These are phyloP conservation scores for Papilio polyxenes DNA, from an alignment of 1,140 invertebrate genomes.

Conservation along the genomic window DNA sequence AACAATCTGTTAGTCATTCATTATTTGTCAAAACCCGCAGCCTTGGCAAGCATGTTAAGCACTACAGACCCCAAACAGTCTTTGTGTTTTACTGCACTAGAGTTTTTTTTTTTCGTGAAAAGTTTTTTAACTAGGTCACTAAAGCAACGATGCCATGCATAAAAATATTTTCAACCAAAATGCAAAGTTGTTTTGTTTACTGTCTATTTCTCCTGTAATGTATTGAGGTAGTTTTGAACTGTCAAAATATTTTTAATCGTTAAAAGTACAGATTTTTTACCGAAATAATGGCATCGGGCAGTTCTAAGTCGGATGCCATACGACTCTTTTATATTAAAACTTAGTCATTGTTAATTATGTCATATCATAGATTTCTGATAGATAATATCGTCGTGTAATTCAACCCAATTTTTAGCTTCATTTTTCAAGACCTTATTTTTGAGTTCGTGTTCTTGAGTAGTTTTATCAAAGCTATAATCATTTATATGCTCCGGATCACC, in stretches of 20 bases:
- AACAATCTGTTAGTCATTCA: not conserved
- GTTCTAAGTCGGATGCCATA: no score
- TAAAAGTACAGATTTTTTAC: not conserved
- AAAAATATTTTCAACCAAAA: constrained; percentile 26
- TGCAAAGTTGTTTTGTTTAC: constrained; percentile 20
- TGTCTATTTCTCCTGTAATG: not conserved
- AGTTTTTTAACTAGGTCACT: constrained; percentile 27
- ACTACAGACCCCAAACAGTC: constrained; percentile 27
- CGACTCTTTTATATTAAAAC: no score
- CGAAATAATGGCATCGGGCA: not conserved
- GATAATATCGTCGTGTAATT: no score
- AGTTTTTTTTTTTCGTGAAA: constrained; percentile 16
- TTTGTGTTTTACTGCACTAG: constrained; percentile 27
- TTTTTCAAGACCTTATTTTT: no score
- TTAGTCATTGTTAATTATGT: no score
- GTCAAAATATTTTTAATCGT: not conserved
- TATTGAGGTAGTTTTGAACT: constrained; percentile 15
- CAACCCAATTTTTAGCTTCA: no score
- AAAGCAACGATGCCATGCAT: constrained; percentile 13
- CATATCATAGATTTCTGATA: no score
- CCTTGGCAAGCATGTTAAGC: constrained; percentile 23
- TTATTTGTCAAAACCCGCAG: constrained; percentile 13
- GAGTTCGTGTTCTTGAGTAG: no score
- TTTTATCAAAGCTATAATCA: no score
- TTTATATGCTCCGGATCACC: no score